Conservation (phyloP, 2,113 vertebrate genomes). For the Ictidomys tridecemlineatus region DNA sequence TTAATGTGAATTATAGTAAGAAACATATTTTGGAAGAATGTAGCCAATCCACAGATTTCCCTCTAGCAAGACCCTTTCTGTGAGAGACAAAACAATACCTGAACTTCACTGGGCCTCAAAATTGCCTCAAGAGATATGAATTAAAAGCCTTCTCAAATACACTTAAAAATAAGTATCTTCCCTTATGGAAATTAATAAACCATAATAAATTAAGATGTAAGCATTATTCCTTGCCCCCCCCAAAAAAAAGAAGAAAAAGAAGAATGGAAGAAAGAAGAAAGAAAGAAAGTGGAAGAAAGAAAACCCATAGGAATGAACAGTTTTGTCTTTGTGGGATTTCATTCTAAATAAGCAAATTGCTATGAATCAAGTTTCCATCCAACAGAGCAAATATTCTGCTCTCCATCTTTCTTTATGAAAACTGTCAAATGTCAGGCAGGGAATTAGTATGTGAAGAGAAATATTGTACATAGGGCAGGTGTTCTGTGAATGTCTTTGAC, state of each 20-base stretch:
- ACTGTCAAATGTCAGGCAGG: slow-evolving; percentile 69
- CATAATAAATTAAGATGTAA: background rate
- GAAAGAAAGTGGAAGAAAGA: no score
- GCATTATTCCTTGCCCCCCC: background rate
- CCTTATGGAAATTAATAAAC: slow-evolving; percentile 61
- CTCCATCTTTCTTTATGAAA: slow-evolving; percentile 73
- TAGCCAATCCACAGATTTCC: background rate
- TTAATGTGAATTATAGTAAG: background rate
- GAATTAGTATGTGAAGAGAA: slow-evolving; percentile 72
- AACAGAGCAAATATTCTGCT: slow-evolving; percentile 56
- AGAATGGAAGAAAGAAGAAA: no score
- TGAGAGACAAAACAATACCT: background rate
- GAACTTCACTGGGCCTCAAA: background rate
- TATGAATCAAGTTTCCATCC: slow-evolving; percentile 58
- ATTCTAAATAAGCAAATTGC: slow-evolving; percentile 63
- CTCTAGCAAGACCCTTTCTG: background rate
- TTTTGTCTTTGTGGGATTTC: slow-evolving; percentile 46
- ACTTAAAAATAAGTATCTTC: background rate
- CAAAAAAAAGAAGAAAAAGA: no score
- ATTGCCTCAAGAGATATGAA: background rate
- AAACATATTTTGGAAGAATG: background rate
- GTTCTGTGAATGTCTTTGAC: slow-evolving; percentile 69
- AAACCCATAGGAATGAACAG: slow-evolving; percentile 8
- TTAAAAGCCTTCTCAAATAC: background rate
- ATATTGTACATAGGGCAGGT: slow-evolving; percentile 64